Evolutionary conservation across 2,797 vertebrate species (phyloP), one percentile per base, ranked within the genome.

Genomic region (Thaleichthys pacificus): DNA sequence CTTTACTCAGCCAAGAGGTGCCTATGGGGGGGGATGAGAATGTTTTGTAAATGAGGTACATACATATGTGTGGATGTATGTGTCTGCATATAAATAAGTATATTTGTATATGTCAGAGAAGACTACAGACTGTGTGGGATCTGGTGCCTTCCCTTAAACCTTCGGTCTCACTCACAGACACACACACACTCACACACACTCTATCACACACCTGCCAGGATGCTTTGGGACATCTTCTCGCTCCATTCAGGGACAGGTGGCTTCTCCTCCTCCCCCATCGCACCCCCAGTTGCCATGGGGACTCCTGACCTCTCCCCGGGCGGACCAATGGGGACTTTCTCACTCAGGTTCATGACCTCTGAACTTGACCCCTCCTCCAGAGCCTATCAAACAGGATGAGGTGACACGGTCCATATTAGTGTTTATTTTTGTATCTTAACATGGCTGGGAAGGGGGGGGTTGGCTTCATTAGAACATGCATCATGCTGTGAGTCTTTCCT

Each of bases 171-270:
- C 38, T 35, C 35, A 38, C 35, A 60, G n/a, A 60, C n/a, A 60
- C 57, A 7, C 49, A 51, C 5, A 35, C 35, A 7, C 49, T 17
- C 5, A 35, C 35, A 14, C 42, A 17, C 54, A 58, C 56, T 8
- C 70, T 54, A 69, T 70, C 61, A 82, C 85, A 69, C 51, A 91
- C 97, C 97, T 93, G 95, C 87, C 81, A 98, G 84, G 80, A 99
- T 98, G 86, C 95, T 93, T 64, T 95, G 95, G 15, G 95, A 94
- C 83, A 98, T 93, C 81, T 95, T 97, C 85, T 97, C 96, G 81
- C 97, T 98, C 97, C 97, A 99, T 47, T 94, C 95, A 66, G 97
- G 96, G 72, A 96, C 74, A 1, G 14, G 75, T 24, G 17, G 56
- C 67, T 82, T 84, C 49, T 92, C 90, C 65, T 89, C 92, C 38